Conservation (phyloP, 2,797 vertebrate species). For the Heliangelus exortis region DNA sequence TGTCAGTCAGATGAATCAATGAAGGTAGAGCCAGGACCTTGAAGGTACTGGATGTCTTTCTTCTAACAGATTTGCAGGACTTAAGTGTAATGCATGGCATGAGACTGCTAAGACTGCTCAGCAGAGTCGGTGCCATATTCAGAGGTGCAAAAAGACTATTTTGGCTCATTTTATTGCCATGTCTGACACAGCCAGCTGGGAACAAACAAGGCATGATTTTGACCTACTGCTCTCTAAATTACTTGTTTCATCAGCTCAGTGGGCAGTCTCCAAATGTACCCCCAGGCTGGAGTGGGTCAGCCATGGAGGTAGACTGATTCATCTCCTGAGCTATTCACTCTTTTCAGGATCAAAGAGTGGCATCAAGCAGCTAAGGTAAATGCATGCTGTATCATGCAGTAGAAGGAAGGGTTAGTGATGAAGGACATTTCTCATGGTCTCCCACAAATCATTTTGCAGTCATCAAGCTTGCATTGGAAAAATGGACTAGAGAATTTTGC, state of each 20-base stretch:
- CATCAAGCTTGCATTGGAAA: not conserved
- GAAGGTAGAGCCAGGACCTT: not conserved
- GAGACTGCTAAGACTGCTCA: not conserved
- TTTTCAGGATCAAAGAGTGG: not conserved
- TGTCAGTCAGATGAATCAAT: not conserved
- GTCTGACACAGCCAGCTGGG: not conserved
- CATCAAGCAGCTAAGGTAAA: conserved; percentile 1
- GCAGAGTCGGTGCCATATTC: not conserved
- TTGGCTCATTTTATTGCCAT: not conserved
- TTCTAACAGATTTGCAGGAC: not conserved
- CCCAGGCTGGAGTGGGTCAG: not conserved
- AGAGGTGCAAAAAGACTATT: not conserved
- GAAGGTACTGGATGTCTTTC: not conserved
- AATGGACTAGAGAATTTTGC: not conserved
- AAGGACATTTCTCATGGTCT: not conserved
- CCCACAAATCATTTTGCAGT: not conserved
- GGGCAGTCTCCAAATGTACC: not conserved
- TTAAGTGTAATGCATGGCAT: not conserved
- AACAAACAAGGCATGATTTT: not conserved
- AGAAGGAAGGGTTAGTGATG: not conserved
- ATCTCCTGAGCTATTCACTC: not conserved
- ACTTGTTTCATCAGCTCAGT: not conserved
- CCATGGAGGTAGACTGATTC: not conserved
- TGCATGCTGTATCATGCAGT: not conserved
- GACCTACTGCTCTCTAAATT: not conserved